Base-by-base conservation (phyloP, 2,888 invertebrate species). In the Heteromurus nitidus region DNA sequence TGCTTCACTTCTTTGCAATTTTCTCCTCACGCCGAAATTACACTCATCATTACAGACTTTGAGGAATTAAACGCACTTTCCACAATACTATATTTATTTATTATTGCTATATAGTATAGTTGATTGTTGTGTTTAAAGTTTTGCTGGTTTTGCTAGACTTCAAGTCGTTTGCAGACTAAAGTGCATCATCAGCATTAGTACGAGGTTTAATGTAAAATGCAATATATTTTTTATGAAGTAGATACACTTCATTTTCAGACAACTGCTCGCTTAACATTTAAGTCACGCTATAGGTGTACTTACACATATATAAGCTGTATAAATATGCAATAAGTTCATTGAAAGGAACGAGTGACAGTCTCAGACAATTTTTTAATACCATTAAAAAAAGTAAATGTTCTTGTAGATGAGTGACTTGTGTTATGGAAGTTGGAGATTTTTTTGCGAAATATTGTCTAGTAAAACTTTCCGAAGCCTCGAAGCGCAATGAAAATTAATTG, bases 401-500 rank as follows among this genome's bases (percentile, higher is more conserved):
- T 36, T 36, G 5, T 5, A 36, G 7, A 9, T 36, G 36, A 9
- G 5, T 5, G 36, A 9, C 5, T 36, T 36, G 5, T 36, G 36
- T 9, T 36, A 9, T 36, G 13, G 36, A 36, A 36, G 7, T 50
- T 50, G n/a, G 18, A 50, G 50, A n/a, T n/a, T n/a, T n/a, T n/a
- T n/a, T n/a, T n/a, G n/a, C n/a, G n/a, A n/a, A n/a, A n/a, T n/a
- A n/a, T n/a, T n/a, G 16, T 50, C 18, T 67, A 31, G n/a, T 24
- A 18, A 13, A 42, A 44, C 60, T 58, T 60, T 60, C 58, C 62
- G 62, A 62, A 70, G 42, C 30, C 44, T 58, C 58, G n/a, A 70
- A 68, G 47, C 44, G 42, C 28, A 42, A 70, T 44, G 73, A 73
- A 47, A 73, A 73, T 73, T 73, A 73, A 73, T 73, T 73, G 73